A percentile compares a stretch with the other conserved stretches of the same genome.
phyloP scores from a whole-genome alignment of 2,797 vertebrate species.

The Limnodromus scolopaceus region DNA sequence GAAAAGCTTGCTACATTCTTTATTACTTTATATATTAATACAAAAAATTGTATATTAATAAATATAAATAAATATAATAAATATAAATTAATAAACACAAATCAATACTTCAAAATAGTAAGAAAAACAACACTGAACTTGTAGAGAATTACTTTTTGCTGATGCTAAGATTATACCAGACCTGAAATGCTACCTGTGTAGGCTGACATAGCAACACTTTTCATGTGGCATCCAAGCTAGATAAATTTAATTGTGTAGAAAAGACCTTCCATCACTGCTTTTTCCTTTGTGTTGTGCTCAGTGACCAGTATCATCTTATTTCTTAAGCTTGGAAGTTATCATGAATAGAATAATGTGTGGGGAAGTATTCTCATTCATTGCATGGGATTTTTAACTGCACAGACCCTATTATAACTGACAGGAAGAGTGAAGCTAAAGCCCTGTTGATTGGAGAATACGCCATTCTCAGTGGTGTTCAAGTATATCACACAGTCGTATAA shows the following conservation, averaged over 20 bases:
- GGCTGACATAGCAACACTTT: conserved; percentile 18
- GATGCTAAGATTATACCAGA: background rate
- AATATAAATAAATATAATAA: too few species aligned
- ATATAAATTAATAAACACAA: too few species aligned
- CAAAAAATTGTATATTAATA: too few species aligned
- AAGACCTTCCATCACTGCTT: background rate
- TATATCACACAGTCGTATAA: background rate
- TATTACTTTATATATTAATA: background rate
- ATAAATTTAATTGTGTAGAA: background rate
- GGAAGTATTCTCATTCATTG: background rate
- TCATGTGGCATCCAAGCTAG: background rate
- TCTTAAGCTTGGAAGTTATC: background rate
- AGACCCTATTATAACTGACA: background rate
- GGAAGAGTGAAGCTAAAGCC: background rate
- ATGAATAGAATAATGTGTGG: background rate
- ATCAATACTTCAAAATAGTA: background rate
- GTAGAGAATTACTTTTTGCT: background rate
- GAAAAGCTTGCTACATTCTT: background rate
- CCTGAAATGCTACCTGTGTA: background rate
- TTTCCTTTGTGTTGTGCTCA: background rate
- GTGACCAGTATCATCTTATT: background rate
- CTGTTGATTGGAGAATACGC: background rate
- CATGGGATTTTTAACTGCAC: background rate
- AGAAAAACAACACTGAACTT: background rate
- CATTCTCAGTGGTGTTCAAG: background rate